These are phyloP conservation scores for Ochotona curzoniae DNA, from an alignment of 2,113 vertebrate genomes.

Conservation along the genomic window DNA sequence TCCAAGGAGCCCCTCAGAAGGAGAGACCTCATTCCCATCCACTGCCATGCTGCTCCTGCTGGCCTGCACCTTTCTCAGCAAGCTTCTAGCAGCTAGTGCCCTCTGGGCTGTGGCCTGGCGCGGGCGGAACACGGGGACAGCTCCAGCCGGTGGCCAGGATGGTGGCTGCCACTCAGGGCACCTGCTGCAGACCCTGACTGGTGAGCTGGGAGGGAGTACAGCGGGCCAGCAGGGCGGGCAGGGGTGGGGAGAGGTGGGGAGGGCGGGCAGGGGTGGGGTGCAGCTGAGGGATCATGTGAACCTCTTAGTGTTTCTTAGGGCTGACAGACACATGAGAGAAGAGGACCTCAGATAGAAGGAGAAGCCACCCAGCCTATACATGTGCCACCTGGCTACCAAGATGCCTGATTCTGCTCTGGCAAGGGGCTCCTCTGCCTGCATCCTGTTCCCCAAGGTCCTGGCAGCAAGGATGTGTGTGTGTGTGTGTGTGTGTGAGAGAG, in stretches of 20 bases:
- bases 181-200: conserved; percentile 60
- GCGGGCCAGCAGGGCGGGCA: background rate
- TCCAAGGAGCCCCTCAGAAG: conserved; percentile 54
- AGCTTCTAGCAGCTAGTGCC: conserved; percentile 74
- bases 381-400: accelerated
- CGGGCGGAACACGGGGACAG: background rate
- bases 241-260: background rate
- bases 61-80: conserved; percentile 79
- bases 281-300: background rate
- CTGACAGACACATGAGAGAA: background rate
- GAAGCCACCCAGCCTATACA: background rate
- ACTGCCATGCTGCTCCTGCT: conserved; percentile 66
- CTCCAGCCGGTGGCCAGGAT: background rate
- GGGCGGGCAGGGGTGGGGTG: too few relatives aligned
- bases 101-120: conserved; percentile 70
- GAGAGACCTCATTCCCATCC: conserved; percentile 31
- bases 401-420: background rate
- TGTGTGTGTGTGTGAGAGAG: background rate
- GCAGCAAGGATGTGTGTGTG: background rate
- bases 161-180: background rate
- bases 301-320: background rate
- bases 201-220: background rate
- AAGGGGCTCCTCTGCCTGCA: background rate
- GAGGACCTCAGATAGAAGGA: background rate
- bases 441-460: background rate